Percentiles rank a stretch among this genome's conserved stretches.
These are phyloP conservation scores for Spatulosminthurus flaviceps DNA, from an alignment of 2,888 invertebrate species.

Conservation along the genomic window DNA sequence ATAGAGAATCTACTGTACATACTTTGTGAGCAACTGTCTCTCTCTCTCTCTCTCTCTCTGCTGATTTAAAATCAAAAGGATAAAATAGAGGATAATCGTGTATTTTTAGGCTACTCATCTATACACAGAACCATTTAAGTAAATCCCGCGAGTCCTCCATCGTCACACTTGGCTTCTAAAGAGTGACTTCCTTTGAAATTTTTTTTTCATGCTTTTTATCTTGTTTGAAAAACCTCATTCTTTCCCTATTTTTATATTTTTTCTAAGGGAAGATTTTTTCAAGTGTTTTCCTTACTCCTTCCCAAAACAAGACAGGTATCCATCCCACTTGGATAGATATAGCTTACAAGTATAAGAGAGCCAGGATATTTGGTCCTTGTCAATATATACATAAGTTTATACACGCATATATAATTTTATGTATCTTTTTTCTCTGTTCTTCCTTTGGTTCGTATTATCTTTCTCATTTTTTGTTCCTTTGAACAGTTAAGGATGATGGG, in stretches of 20 bases:
- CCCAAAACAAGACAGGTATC: background rate
- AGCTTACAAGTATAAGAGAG: too few species aligned
- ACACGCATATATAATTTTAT: too few species aligned
- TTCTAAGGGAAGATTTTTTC: background rate
- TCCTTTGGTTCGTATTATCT: background rate
- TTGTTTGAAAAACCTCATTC: conserved; percentile 18
- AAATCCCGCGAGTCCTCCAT: background rate
- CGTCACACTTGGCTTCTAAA: conserved; percentile 49
- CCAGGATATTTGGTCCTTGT: too few species aligned
- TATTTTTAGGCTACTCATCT: too few species aligned
- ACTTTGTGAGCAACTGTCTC: background rate
- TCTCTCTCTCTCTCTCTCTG: too few species aligned
- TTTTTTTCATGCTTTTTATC: conserved; percentile 17
- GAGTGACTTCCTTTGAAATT: conserved; percentile 47
- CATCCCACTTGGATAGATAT: too few species aligned
- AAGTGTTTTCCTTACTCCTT: background rate
- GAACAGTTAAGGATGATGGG: background rate
- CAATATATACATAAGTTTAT: too few species aligned
- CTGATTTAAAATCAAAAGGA: too few species aligned
- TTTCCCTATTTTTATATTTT: conserved; percentile 10
- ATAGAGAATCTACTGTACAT: too few species aligned
- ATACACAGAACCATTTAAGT: background rate
- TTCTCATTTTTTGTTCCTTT: background rate
- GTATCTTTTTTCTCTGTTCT: background rate
- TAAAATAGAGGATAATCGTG: too few species aligned